These are phyloP conservation scores for Myotis yumanensis DNA, from an alignment of 2,113 vertebrate species.

Conservation along the genomic window DNA sequence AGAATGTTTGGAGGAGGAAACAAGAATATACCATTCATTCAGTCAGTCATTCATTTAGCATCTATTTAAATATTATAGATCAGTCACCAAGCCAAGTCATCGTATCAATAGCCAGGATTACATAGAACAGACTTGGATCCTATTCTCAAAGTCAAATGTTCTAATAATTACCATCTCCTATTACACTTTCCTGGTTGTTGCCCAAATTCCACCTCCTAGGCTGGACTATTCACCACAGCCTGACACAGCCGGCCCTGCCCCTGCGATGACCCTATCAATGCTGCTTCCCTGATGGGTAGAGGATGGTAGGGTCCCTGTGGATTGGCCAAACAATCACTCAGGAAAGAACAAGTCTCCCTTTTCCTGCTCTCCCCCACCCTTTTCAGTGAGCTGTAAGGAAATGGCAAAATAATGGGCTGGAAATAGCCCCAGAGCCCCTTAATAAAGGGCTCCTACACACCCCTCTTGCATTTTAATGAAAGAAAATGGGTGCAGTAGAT, in stretches of 20 bases:
- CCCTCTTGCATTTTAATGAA: conserved; percentile 39
- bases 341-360: conserved; percentile 31
- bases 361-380: conserved; percentile 25
- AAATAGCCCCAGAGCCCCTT: conserved; percentile 22
- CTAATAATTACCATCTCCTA: neutral
- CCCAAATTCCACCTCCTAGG: conserved; percentile 9
- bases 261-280: neutral
- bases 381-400: conserved; percentile 49
- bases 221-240: neutral
- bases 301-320: neutral
- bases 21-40: neutral
- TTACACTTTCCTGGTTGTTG: neutral
- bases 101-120: neutral
- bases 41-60: neutral
- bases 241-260: neutral
- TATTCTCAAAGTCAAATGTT: neutral
- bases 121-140: neutral
- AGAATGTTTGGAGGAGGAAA: neutral
- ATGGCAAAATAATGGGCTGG: conserved; percentile 13
- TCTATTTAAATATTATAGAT: neutral
- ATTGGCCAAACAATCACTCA: conserved; percentile 24
- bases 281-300: neutral
- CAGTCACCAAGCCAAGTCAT: neutral
- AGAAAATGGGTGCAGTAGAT: neutral
- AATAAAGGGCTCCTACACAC: conserved; percentile 32